These are phyloP conservation scores for Catharus fuscescens DNA, from an alignment of 2,113 vertebrate species.

Conservation along the genomic window DNA sequence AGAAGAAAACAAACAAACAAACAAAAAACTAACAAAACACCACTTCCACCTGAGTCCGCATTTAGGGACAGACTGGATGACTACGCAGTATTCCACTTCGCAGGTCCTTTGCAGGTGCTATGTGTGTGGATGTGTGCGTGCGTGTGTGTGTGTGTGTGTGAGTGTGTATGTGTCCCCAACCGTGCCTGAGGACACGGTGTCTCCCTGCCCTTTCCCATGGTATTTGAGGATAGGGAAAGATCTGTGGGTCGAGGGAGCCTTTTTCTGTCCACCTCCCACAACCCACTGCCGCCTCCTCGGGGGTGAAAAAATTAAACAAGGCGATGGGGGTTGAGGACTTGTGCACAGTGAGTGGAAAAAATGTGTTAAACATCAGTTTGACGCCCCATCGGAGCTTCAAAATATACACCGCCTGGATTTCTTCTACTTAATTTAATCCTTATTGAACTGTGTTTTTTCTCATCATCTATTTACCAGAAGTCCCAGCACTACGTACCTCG, in stretches of 20 bases:
- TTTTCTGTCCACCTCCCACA: background rate
- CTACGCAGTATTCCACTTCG: background rate
- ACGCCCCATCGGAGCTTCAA: slow-evolving; percentile 67
- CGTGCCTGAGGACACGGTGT: background rate
- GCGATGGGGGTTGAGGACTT: slow-evolving; percentile 20
- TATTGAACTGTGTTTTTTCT: slow-evolving; percentile 55
- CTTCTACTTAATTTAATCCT: slow-evolving; percentile 79
- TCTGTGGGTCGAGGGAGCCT: background rate
- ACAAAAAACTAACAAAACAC: rapidly evolving
- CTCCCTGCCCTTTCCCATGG: background rate
- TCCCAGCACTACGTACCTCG: slow-evolving; percentile 3
- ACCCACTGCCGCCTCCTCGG: background rate
- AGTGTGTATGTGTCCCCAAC: background rate
- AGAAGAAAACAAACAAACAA: too few relatives aligned
- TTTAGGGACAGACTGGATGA: background rate
- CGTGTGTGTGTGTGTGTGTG: too few relatives aligned
- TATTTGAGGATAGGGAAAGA: background rate
- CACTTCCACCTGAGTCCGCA: background rate
- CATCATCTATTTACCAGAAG: slow-evolving; percentile 43
- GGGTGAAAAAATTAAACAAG: background rate
- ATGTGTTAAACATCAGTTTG: slow-evolving; percentile 75
- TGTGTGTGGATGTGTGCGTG: too few relatives aligned
- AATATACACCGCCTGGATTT: slow-evolving; percentile 64
- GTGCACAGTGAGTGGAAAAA: slow-evolving; percentile 74
- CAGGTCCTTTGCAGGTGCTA: background rate